Evolutionary conservation across 53 echinoderm and acorn worm species (phyloP).

Genomic region (Crossaster papposus): DNA sequence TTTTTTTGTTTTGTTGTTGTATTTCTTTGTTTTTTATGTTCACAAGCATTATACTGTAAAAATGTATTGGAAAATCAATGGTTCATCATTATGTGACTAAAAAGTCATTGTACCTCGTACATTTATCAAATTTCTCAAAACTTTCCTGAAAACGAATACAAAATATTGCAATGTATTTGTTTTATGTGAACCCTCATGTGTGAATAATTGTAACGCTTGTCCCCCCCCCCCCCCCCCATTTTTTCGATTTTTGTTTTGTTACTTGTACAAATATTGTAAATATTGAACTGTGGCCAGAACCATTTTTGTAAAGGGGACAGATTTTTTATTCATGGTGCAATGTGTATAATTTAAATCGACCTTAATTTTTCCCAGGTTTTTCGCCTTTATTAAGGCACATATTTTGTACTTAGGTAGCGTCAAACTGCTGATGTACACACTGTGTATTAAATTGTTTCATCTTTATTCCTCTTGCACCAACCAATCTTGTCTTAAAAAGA

Average conservation of each 20-base stretch:
- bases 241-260: constrained; percentile 23
- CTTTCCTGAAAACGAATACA: neutral
- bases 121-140: neutral
- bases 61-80: no score
- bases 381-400: constrained; percentile 27
- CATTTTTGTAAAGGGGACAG: constrained; percentile 49
- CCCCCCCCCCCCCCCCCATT: neutral
- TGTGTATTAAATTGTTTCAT: constrained; percentile 13
- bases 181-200: neutral
- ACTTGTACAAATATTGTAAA: constrained; percentile 46
- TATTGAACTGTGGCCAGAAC: constrained; percentile 46
- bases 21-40: no score
- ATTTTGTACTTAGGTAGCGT: constrained; percentile 51
- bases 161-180: neutral
- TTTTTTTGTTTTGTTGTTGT: no score
- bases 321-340: constrained; percentile 50
- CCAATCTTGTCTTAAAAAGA: constrained; percentile 13
- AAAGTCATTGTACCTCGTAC: neutral
- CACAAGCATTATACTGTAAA: no score
- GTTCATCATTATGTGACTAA: neutral
- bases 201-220: neutral
- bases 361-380: constrained; percentile 44
- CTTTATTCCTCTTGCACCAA: constrained; percentile 20
- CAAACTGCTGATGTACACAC: constrained; percentile 11
- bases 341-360: constrained; percentile 37